Conservation (phyloP, 2,888 invertebrate genomes). For the Xestia xanthographa region DNA sequence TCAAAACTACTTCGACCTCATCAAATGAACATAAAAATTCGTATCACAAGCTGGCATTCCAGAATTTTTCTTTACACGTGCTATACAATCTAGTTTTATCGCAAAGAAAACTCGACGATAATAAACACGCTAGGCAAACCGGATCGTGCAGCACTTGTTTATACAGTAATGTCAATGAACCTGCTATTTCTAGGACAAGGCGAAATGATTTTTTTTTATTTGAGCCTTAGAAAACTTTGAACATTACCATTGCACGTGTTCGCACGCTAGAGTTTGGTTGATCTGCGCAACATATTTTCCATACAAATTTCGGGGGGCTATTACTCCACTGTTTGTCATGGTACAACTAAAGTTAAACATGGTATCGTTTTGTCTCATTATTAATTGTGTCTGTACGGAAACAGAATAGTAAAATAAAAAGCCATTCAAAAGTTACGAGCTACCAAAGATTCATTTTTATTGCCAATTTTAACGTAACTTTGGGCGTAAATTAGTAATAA, state of each 20-base stretch:
- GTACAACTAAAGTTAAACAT: too few species aligned
- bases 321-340: too few species aligned
- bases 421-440: too few species aligned
- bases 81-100: conserved; percentile 26
- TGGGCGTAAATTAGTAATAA: too few species aligned
- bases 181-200: conserved; percentile 67
- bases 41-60: not conserved
- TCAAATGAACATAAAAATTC: not conserved
- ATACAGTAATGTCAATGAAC: conserved; percentile 65
- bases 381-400: too few species aligned
- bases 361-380: too few species aligned
- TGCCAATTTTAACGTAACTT: too few species aligned
- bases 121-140: conserved; percentile 52
- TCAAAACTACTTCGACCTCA: not conserved
- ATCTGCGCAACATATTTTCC: too few species aligned
- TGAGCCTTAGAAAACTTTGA: conserved; percentile 28
- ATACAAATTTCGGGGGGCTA: too few species aligned
- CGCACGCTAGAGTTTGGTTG: conserved; percentile 18
- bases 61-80: conserved; percentile 1
- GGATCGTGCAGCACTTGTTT: conserved; percentile 37
- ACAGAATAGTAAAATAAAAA: too few species aligned
- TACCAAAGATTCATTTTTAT: too few species aligned
- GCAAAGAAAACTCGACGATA: conserved; percentile 33
- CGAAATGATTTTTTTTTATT: conserved; percentile 48
- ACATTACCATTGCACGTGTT: conserved; percentile 37